Percentiles rank a stretch among this genome's conserved stretches.
Conservation (phyloP, 2,113 vertebrate species). For the Cinclus mexicanus region DNA sequence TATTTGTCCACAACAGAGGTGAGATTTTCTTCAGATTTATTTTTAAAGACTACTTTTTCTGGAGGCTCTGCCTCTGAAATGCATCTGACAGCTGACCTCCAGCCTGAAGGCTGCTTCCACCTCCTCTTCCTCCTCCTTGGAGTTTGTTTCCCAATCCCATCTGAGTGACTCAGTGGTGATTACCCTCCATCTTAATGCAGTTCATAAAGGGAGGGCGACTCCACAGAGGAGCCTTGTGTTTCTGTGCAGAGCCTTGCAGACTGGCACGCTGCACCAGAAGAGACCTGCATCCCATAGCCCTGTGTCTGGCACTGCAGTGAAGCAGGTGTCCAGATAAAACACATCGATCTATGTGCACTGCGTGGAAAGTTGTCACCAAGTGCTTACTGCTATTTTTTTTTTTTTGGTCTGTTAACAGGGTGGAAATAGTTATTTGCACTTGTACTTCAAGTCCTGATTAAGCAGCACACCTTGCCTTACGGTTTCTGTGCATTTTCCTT, state of each 20-base stretch:
- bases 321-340: neutral
- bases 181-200: neutral
- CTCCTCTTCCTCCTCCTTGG: neutral
- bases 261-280: neutral
- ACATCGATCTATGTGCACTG: accelerated
- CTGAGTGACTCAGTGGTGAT: neutral
- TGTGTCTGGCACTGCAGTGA: neutral
- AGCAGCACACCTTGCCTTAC: neutral
- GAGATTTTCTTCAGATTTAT: neutral
- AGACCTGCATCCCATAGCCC: neutral
- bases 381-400: neutral
- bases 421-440: neutral
- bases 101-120: neutral
- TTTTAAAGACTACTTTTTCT: neutral
- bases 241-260: neutral
- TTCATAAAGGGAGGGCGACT: neutral
- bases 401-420: neutral
- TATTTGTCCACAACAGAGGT: neutral
- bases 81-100: neutral
- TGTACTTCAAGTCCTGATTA: neutral
- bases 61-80: neutral
- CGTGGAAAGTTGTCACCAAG: neutral
- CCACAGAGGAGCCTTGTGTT: neutral
- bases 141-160: neutral
- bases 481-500: neutral